Percentiles rank a stretch among this genome's conserved stretches.
Evolutionary conservation across 2,888 invertebrate genomes (phyloP).

Genomic region (Keiferia lycopersicella): DNA sequence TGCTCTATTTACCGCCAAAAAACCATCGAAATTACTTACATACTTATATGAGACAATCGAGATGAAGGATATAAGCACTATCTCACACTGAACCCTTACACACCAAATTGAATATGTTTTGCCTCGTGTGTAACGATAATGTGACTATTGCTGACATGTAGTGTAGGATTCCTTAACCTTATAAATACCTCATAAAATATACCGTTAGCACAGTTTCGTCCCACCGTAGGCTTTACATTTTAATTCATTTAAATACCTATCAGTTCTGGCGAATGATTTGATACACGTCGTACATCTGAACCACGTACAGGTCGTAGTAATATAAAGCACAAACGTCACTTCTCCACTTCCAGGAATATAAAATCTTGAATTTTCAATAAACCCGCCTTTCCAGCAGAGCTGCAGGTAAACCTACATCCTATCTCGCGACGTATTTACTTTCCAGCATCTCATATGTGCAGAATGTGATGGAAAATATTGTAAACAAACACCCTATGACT

Average conservation of each 20-base stretch:
- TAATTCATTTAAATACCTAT: too few species aligned
- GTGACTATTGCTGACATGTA: too few species aligned
- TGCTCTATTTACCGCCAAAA: too few species aligned
- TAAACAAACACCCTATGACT: neutral
- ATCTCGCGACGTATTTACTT: neutral
- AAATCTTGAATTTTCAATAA: slow-evolving; percentile 7
- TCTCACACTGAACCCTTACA: too few species aligned
- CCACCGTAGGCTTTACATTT: neutral
- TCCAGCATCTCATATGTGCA: neutral
- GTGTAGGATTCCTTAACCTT: too few species aligned
- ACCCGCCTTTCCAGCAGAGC: neutral
- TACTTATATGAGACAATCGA: too few species aligned
- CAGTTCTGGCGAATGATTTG: neutral
- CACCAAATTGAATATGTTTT: neutral
- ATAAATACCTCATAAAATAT: too few species aligned
- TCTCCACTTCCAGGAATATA: slow-evolving; percentile 5
- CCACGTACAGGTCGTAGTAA: neutral
- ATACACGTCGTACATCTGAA: neutral
- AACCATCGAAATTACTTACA: too few species aligned
- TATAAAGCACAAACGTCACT: neutral
- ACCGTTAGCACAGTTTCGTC: neutral
- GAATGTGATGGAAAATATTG: neutral
- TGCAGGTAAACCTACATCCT: slow-evolving; percentile 2
- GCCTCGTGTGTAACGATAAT: too few species aligned
- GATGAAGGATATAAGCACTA: too few species aligned